A percentile compares a stretch with the other conserved stretches of the same genome.
Conservation (phyloP, 2,888 invertebrate species). For the Macrostomum cliftonense region DNA sequence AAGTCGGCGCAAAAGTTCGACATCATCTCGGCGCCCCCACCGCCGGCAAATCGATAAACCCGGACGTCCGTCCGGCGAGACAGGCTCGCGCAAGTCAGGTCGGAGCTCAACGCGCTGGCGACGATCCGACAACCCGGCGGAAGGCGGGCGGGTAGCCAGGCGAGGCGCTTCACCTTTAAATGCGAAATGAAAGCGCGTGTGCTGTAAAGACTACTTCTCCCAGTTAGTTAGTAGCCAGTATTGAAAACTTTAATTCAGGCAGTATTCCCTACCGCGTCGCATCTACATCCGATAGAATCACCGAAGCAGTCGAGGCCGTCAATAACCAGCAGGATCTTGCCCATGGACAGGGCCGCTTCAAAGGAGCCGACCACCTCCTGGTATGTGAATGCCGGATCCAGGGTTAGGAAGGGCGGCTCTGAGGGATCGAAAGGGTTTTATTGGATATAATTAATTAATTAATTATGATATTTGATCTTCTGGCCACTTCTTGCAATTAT, state of each 20-base stretch:
- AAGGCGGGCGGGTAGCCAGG: constrained; percentile 25
- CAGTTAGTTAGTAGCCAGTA: no score
- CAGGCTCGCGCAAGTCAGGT: constrained; percentile 20
- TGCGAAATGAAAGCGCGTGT: not conserved
- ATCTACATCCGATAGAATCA: constrained; percentile 15
- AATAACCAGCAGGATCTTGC: constrained; percentile 27
- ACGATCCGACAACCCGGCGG: constrained; percentile 27
- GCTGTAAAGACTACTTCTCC: no score
- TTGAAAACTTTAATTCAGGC: no score
- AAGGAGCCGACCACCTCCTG: constrained; percentile 23
- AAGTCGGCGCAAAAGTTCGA: no score
- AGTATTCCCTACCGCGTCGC: constrained; percentile 15
- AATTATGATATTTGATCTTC: no score
- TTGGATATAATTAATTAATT: no score
- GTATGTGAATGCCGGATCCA: constrained; percentile 16
- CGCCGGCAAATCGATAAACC: no score
- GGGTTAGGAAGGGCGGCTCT: constrained; percentile 8
- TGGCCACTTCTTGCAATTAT: not conserved
- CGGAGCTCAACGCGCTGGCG: constrained; percentile 22
- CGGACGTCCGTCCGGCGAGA: constrained; percentile 19
- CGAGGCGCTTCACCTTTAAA: constrained; percentile 24
- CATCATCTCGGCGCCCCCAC: no score
- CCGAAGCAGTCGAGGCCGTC: constrained; percentile 30
- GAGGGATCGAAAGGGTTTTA: not conserved
- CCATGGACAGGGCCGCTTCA: constrained; percentile 21